A percentile compares a stretch with the other conserved stretches of the same genome.
Evolutionary conservation across 2,888 invertebrate genomes (phyloP).

Genomic region (Polyploca ridens): DNA sequence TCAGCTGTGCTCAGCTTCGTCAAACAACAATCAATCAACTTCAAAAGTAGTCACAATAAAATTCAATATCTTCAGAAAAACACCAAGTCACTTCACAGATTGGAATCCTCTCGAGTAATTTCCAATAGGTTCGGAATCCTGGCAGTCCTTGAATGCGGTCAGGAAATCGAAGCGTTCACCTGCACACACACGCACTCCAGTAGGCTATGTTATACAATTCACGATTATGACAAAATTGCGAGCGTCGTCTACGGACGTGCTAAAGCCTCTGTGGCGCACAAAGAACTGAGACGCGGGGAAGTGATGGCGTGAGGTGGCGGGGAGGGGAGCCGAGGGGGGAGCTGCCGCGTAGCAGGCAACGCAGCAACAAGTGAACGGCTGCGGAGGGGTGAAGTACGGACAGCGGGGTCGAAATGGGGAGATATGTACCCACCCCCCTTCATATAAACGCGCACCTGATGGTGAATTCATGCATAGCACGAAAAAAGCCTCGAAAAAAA

Average conservation of each 20-base stretch:
- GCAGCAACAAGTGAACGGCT: conserved; percentile 80
- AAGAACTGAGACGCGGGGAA: conserved; percentile 82
- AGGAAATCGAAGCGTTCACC: conserved; percentile 64
- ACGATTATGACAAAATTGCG: conserved; percentile 64
- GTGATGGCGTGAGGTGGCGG: conserved; percentile 54
- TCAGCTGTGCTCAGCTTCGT: conserved; percentile 11
- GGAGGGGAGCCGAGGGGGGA: conserved; percentile 61
- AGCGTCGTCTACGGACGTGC: conserved; percentile 67
- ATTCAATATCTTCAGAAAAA: conserved; percentile 28
- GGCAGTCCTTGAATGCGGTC: conserved; percentile 58
- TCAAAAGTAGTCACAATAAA: conserved; percentile 41
- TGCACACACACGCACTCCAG: conserved; percentile 65
- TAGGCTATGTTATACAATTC: conserved; percentile 61
- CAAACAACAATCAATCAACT: conserved; percentile 20
- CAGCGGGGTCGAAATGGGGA: conserved; percentile 51
- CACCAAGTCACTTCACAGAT: conserved; percentile 55
- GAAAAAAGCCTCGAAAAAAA: neutral
- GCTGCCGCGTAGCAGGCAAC: conserved; percentile 67
- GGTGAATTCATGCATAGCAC: conserved; percentile 28
- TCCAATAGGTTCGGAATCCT: conserved; percentile 34
- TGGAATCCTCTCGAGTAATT: conserved; percentile 30
- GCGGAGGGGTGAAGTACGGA: conserved; percentile 59
- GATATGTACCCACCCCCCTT: conserved; percentile 52
- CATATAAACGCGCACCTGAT: conserved; percentile 73
- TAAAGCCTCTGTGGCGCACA: conserved; percentile 75